Percentiles rank a stretch among this genome's conserved stretches.
Evolutionary conservation across 1,140 invertebrate genomes (phyloP).

Genomic region (Drosophila subobscura): DNA sequence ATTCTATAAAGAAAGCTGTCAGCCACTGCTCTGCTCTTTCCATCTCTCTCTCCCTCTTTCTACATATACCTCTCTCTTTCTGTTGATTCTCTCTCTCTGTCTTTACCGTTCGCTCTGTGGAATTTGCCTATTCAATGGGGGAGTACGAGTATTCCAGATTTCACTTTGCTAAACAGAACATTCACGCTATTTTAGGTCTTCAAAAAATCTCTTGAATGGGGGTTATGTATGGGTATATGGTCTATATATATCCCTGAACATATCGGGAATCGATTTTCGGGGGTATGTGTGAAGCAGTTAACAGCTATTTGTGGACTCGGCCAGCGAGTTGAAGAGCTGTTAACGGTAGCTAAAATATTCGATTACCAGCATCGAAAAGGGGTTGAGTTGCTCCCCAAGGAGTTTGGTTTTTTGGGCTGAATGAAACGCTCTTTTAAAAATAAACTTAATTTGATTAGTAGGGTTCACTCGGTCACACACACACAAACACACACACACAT

Average conservation of each 20-base stretch:
- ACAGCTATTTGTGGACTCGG: conserved; percentile 67
- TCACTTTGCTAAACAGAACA: conserved; percentile 44
- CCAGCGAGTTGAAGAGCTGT: conserved; percentile 62
- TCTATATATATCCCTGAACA: conserved; percentile 24
- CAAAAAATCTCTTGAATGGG: conserved; percentile 52
- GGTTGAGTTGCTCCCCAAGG: conserved; percentile 26
- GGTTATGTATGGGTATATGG: conserved; percentile 10
- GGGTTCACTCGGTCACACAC: conserved; percentile 67
- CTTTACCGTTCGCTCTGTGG: conserved; percentile 21
- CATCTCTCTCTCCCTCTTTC: conserved; percentile 3
- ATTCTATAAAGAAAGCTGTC: conserved; percentile 78
- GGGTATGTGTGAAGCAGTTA: conserved; percentile 19
- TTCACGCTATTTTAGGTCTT: conserved; percentile 63
- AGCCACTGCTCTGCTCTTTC: conserved; percentile 3
- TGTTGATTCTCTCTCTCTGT: neutral
- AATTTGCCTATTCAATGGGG: conserved; percentile 53
- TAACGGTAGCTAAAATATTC: conserved; percentile 61
- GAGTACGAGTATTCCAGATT: conserved; percentile 45
- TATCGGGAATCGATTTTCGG: conserved; percentile 62
- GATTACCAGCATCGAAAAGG: conserved; percentile 77
- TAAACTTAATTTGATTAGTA: conserved; percentile 78
- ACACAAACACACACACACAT: conserved; percentile 20
- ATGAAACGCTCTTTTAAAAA: conserved; percentile 54
- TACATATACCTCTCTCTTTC: neutral
- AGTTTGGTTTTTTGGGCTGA: conserved; percentile 47